Base-by-base conservation (phyloP, 2,888 invertebrate genomes). In the Aporophyla lueneburgensis region DNA sequence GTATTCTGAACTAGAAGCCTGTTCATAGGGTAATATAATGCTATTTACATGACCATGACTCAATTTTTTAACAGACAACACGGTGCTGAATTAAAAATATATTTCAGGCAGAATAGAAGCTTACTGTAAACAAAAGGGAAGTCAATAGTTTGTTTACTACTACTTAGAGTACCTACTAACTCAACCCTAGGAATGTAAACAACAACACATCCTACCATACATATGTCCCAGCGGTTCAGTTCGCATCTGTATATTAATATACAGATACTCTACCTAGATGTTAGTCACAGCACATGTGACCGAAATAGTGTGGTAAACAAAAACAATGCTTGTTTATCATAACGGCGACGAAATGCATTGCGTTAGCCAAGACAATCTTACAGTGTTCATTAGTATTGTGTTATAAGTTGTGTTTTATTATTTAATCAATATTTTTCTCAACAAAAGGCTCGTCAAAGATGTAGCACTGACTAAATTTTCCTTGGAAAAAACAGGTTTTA, bases 261-360 rank as follows among this genome's bases (percentile, higher is more conserved):
- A 53, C 58, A 58, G 46, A 16, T 19, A 77, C 53, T 69, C 40
- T 69, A 71, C 61, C 68, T 69, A 74, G 59, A 59, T 56, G 74
- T 81, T 75, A 74, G 75, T 84, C 75, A 74, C 43, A 46, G 10
- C 43, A 46, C 75, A 76, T 80, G 82, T 68, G 78, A 78, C 76
- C 63, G 74, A 74, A 62, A 56, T 70, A 61, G 53, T 74, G 40
- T 80, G 33, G 87, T 88, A 88, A 87, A 88, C 88, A 87, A 87
- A 80, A 88, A 88, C 88, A 87, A 80, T 75, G 66, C 62, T 85
- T 88, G 79, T 87, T 88, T 88, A 81, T 87, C 76, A 74, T 88
- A 80, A 85, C 74, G 74, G 51, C 61, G 59, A 71, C 63, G 40
- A 74, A 75, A 69, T 66, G 61, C 71, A 74, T 58, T 53, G 66